These are phyloP conservation scores for Coracias cyanogaster DNA, from an alignment of 2,797 vertebrate species.

Conservation along the genomic window DNA sequence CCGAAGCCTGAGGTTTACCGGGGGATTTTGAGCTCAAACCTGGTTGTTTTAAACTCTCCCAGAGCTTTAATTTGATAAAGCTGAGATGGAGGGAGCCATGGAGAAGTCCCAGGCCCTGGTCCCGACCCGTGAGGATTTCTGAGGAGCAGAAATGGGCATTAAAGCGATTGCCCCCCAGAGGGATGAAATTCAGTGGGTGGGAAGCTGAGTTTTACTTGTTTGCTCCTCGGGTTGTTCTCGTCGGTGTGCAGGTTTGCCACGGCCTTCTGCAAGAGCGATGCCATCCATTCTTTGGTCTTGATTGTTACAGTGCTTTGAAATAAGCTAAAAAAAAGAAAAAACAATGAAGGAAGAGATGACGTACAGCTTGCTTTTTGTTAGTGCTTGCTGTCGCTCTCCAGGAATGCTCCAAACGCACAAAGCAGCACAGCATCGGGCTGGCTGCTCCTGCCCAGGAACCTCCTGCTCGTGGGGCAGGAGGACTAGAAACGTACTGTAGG, in stretches of 20 bases:
- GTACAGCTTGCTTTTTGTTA: neutral
- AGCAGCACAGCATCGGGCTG: rapidly evolving
- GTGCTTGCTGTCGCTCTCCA: neutral
- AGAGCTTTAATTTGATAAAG: neutral
- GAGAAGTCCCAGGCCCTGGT: neutral
- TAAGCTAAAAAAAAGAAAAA: neutral
- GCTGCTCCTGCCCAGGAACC: neutral
- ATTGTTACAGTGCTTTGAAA: neutral
- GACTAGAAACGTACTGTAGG: neutral
- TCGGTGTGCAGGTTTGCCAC: neutral
- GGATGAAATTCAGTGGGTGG: neutral
- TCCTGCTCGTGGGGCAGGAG: neutral
- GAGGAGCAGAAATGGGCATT: neutral
- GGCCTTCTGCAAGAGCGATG: neutral
- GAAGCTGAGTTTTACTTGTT: neutral
- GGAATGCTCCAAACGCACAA: neutral
- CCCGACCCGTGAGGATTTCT: neutral
- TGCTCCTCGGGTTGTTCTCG: neutral
- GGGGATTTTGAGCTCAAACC: neutral
- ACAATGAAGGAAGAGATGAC: neutral
- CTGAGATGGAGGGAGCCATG: neutral
- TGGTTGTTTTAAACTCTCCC: neutral
- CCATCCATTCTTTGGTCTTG: neutral
- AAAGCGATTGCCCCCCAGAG: neutral
- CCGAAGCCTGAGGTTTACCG: neutral